A percentile compares a stretch with the other conserved stretches of the same genome.
Evolutionary conservation across 2,113 vertebrate species (phyloP).

Genomic region (Hylia prasina): DNA sequence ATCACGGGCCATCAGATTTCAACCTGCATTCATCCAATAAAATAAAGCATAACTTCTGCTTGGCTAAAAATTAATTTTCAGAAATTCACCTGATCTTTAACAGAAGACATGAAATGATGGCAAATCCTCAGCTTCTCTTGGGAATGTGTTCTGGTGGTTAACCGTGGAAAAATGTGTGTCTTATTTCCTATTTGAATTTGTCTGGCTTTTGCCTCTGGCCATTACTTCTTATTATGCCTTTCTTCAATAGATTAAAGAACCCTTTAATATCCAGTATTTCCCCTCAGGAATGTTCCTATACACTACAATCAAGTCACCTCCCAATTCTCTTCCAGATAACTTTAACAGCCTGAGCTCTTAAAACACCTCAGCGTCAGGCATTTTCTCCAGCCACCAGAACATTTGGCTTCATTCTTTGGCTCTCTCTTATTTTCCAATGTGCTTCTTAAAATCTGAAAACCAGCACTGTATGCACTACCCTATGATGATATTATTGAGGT

Average conservation of each 20-base stretch:
- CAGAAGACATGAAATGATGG: not conserved
- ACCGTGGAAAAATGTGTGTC: slow-evolving; percentile 4
- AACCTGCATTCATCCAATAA: not conserved
- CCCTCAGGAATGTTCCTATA: slow-evolving; percentile 3
- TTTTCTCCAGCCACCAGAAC: not conserved
- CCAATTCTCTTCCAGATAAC: not conserved
- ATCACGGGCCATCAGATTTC: not conserved
- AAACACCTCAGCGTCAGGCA: not conserved
- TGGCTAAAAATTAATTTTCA: not conserved
- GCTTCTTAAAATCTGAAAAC: not conserved
- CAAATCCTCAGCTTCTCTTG: not conserved
- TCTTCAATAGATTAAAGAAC: slow-evolving; percentile 46
- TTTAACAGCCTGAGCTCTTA: not conserved
- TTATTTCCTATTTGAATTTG: slow-evolving; percentile 14
- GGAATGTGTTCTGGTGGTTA: slow-evolving; percentile 31
- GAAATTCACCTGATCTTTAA: not conserved
- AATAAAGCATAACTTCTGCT: not conserved
- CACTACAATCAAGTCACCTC: not conserved
- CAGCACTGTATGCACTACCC: not conserved
- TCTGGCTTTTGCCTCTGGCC: slow-evolving; percentile 13
- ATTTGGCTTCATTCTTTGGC: not conserved
- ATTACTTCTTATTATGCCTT: slow-evolving; percentile 17
- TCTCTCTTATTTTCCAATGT: not conserved
- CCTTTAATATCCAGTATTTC: slow-evolving; percentile 31
- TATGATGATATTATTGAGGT: not conserved